Conservation (phyloP, 2,113 vertebrate species). For the Chaetodon auriga region DNA sequence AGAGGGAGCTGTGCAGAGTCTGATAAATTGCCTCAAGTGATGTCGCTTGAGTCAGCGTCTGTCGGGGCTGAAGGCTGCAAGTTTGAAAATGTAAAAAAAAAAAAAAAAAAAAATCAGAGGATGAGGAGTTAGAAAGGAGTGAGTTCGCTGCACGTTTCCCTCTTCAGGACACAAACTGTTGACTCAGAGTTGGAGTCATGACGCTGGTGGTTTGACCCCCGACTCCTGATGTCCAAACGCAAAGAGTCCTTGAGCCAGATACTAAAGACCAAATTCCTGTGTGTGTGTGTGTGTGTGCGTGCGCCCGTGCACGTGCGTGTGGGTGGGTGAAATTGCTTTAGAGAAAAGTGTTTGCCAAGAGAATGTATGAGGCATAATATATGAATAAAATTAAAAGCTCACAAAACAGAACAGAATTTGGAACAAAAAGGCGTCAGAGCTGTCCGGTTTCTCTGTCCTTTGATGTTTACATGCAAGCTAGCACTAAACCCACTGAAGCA, state of each 20-base stretch:
- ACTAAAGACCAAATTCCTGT: neutral
- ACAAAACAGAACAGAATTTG: neutral
- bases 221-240: neutral
- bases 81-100: neutral
- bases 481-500: neutral
- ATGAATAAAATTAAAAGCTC: neutral
- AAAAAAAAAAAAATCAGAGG: too few species aligned
- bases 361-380: neutral
- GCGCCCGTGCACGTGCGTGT: too few species aligned
- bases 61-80: neutral
- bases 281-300: neutral
- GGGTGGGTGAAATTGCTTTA: too few species aligned
- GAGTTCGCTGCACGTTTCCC: neutral
- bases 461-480: neutral
- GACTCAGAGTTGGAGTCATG: neutral
- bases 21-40: neutral
- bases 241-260: neutral
- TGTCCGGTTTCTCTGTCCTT: neutral
- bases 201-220: neutral
- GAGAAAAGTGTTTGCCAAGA: too few species aligned
- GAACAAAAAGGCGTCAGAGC: neutral
- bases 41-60: neutral
- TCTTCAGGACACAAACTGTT: constrained; percentile 1
- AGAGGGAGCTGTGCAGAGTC: neutral
- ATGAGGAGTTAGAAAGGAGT: too few species aligned